A percentile compares a stretch with the other conserved stretches of the same genome.
These are phyloP conservation scores for Steinernema feltiae DNA, from an alignment of 1,140 invertebrate species.

Conservation along the genomic window DNA sequence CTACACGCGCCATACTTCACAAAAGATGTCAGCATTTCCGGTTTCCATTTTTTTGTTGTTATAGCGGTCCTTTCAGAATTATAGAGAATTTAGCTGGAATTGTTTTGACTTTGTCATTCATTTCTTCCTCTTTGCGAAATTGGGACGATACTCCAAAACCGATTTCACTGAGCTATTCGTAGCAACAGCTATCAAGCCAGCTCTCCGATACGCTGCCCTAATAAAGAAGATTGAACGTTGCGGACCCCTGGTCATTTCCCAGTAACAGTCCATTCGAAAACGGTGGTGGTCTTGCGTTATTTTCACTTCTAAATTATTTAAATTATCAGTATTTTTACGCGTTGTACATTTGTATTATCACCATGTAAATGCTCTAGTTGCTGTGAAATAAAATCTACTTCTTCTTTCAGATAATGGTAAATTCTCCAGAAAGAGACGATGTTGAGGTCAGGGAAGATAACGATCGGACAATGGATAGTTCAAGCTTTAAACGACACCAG, in stretches of 20 bases:
- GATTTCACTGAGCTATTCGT: not conserved
- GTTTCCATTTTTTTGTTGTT: not conserved
- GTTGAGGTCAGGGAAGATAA: not conserved
- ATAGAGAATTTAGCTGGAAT: not conserved
- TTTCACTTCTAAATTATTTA: no score
- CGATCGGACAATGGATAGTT: not conserved
- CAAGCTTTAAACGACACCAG: not conserved
- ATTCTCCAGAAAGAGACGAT: not conserved
- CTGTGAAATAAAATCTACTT: no score
- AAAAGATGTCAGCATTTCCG: not conserved
- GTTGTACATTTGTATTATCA: no score
- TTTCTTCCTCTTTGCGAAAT: not conserved
- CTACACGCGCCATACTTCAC: not conserved
- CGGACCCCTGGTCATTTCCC: not conserved
- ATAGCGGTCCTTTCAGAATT: not conserved
- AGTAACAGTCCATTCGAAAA: not conserved
- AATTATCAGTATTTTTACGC: no score
- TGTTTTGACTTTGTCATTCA: conserved; percentile 1
- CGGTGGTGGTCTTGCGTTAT: not conserved
- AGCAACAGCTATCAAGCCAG: not conserved
- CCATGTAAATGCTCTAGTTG: no score
- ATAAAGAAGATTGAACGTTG: not conserved
- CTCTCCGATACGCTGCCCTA: not conserved
- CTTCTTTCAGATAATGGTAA: not conserved
- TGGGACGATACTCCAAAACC: not conserved